Percentiles rank a stretch among this genome's conserved stretches.
These are phyloP conservation scores for Melanogrammus aeglefinus DNA, from an alignment of 2,797 vertebrate species.

Conservation along the genomic window DNA sequence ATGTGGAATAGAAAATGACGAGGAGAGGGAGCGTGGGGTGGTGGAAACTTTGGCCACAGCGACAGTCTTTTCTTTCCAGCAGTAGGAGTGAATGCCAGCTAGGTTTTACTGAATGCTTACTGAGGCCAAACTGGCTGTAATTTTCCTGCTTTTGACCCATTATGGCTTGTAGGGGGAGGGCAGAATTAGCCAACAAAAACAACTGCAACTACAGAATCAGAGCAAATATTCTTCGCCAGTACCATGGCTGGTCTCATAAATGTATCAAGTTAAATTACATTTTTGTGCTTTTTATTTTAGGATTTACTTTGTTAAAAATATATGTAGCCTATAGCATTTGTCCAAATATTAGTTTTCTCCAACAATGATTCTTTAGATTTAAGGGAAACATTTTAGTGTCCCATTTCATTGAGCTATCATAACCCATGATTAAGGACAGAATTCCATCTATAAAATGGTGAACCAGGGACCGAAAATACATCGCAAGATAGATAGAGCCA, in stretches of 20 bases:
- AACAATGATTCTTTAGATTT: neutral
- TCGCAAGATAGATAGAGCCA: neutral
- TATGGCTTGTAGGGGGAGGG: constrained; percentile 6
- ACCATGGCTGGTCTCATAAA: neutral
- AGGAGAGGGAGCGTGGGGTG: neutral
- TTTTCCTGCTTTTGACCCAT: constrained; percentile 12
- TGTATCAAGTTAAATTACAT: constrained; percentile 5
- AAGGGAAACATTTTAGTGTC: neutral
- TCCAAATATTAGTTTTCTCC: neutral
- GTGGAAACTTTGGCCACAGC: constrained; percentile 7
- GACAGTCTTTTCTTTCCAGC: constrained; percentile 9
- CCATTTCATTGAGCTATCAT: neutral
- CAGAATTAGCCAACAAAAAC: constrained; percentile 7
- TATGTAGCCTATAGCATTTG: neutral
- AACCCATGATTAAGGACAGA: neutral
- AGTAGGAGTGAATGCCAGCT: constrained; percentile 7
- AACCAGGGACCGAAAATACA: neutral
- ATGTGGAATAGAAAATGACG: constrained; percentile 3
- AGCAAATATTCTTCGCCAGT: neutral
- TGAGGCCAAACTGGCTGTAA: constrained; percentile 14
- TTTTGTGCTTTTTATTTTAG: neutral
- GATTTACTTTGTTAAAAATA: neutral
- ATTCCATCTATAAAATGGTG: neutral
- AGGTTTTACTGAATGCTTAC: constrained; percentile 12
- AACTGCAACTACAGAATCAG: neutral